Evolutionary conservation across 2,797 vertebrate genomes (phyloP).

Genomic region (Rhinatrema bivittatum): DNA sequence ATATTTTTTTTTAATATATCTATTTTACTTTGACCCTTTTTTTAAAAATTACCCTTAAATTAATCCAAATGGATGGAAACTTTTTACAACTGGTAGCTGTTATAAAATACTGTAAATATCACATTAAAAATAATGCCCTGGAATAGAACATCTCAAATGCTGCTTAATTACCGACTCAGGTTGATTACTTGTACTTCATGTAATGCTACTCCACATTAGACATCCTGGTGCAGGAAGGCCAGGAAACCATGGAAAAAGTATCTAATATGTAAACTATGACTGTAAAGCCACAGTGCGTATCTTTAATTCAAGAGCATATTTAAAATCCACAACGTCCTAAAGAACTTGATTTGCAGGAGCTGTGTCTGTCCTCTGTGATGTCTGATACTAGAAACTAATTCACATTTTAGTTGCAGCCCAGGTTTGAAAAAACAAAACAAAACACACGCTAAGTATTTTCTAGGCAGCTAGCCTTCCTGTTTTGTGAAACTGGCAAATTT

Average conservation of each 20-base stretch:
- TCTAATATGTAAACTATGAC: too few species aligned
- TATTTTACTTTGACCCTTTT: constrained; percentile 61
- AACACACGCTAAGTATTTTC: constrained; percentile 44
- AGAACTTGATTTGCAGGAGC: constrained; percentile 38
- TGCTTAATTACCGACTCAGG: constrained; percentile 98
- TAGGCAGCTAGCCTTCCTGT: constrained; percentile 48
- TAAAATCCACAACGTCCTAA: constrained; percentile 45
- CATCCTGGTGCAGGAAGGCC: constrained; percentile 43
- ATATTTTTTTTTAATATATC: constrained; percentile 60
- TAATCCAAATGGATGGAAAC: constrained; percentile 62
- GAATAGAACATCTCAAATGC: constrained; percentile 91
- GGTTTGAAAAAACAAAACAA: too few species aligned
- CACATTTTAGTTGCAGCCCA: constrained; percentile 47
- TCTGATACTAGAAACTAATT: constrained; percentile 65
- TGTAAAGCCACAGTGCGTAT: constrained; percentile 44
- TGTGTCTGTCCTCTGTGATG: constrained; percentile 42
- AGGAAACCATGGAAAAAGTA: constrained; percentile 42
- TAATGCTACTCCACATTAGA: constrained; percentile 53
- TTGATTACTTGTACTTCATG: constrained; percentile 70
- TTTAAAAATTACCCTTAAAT: constrained; percentile 57
- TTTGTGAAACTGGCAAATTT: constrained; percentile 20
- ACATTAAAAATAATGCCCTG: constrained; percentile 69
- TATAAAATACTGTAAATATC: constrained; percentile 70
- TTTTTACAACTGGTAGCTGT: constrained; percentile 68
- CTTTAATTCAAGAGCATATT: constrained; percentile 65